Evolutionary conservation across 2,888 invertebrate species (phyloP).

Genomic region (Bugulina stolonifera): DNA sequence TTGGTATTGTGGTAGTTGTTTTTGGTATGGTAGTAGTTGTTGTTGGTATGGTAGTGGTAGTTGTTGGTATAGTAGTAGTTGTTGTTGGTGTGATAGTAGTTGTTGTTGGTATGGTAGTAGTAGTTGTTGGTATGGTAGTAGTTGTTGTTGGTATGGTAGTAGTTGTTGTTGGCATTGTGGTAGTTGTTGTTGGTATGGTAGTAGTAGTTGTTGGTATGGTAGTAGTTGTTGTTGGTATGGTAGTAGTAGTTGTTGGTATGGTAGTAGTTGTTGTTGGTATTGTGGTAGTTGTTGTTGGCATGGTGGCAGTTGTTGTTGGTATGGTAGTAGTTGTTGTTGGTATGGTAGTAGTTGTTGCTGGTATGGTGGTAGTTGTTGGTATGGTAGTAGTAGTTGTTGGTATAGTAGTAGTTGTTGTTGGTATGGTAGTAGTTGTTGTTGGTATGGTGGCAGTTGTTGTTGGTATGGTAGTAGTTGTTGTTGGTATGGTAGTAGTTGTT

Average conservation of each 20-base stretch:
- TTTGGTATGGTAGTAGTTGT: background rate
- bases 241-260: background rate
- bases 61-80: background rate
- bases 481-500: conserved; percentile 2
- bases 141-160: background rate
- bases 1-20: background rate
- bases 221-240: background rate
- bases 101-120: background rate
- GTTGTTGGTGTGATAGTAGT: background rate
- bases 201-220: background rate
- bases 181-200: background rate
- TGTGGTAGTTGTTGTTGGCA: background rate
- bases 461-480: conserved; percentile 19
- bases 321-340: conserved; percentile 5
- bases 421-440: background rate
- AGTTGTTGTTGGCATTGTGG: background rate
- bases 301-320: conserved; percentile 11
- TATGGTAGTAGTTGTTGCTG: conserved; percentile 17
- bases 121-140: background rate
- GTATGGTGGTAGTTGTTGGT: background rate
- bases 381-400: background rate
- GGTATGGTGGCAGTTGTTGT: background rate
- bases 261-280: background rate
- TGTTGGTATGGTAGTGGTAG: background rate
- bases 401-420: background rate